Evolutionary conservation across 2,888 invertebrate species (phyloP).

Genomic region (Mythimna ferrago): DNA sequence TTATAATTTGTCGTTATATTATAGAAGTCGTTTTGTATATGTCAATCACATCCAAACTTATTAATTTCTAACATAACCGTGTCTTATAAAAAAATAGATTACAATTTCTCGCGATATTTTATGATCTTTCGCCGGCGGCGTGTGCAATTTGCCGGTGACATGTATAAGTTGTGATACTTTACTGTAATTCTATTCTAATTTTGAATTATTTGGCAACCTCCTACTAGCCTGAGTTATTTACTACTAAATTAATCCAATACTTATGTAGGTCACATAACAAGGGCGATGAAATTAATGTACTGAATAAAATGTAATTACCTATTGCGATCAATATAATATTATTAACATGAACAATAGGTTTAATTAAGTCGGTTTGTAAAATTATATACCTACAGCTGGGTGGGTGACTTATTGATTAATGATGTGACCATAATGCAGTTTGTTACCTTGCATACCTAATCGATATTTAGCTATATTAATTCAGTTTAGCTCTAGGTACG

Average conservation of each 20-base stretch:
- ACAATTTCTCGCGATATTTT: too few relatives aligned
- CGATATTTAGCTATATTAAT: neutral
- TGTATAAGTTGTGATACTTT: too few relatives aligned
- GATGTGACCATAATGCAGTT: slow-evolving; percentile 17
- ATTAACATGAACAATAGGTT: slow-evolving; percentile 39
- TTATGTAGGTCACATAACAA: slow-evolving; percentile 36
- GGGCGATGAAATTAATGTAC: slow-evolving; percentile 6
- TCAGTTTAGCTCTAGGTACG: neutral
- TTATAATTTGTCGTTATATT: too few relatives aligned
- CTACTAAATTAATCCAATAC: slow-evolving; percentile 6
- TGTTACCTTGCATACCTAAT: slow-evolving; percentile 29
- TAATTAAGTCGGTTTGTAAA: slow-evolving; percentile 33
- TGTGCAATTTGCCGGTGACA: too few relatives aligned
- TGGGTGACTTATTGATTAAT: slow-evolving; percentile 42
- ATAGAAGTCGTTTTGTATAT: too few relatives aligned
- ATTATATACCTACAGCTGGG: slow-evolving; percentile 17
- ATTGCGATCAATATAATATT: slow-evolving; percentile 28
- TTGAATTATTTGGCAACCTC: neutral
- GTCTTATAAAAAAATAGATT: too few relatives aligned
- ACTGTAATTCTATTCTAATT: too few relatives aligned
- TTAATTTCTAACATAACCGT: too few relatives aligned
- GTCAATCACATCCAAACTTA: too few relatives aligned
- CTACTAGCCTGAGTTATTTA: neutral
- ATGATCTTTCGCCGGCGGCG: too few relatives aligned
- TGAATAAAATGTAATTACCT: slow-evolving; percentile 32